Percentiles rank a stretch among this genome's conserved stretches.
These are phyloP conservation scores for Trematocara variabile DNA, from an alignment of 2,113 vertebrate genomes.

Conservation along the genomic window DNA sequence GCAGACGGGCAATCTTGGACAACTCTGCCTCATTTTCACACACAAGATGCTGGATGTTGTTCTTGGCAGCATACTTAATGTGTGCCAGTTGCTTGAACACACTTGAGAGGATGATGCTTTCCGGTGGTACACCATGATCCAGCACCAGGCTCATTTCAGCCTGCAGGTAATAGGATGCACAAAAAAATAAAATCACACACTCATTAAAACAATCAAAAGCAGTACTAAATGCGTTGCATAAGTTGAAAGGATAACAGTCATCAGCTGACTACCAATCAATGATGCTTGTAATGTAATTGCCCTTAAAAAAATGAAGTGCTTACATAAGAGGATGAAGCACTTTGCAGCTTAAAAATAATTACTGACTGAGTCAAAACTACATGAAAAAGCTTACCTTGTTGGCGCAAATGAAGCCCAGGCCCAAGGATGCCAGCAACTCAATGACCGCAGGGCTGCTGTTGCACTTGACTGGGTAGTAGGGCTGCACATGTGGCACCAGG, in stretches of 20 bases:
- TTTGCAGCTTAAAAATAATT: neutral
- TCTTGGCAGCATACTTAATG: constrained; percentile 91
- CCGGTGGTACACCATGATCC: constrained; percentile 86
- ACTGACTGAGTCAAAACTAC: neutral
- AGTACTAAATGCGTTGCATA: neutral
- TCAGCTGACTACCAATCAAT: constrained; percentile 19
- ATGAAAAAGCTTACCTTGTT: constrained; percentile 83
- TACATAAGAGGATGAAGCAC: constrained; percentile 22
- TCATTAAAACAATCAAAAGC: neutral
- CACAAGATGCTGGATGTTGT: constrained; percentile 86
- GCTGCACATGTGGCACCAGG: constrained; percentile 82
- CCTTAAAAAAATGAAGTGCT: neutral
- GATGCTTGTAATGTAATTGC: constrained; percentile 24
- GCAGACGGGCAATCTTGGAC: constrained; percentile 90
- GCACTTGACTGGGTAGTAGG: constrained; percentile 90
- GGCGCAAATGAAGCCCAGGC: constrained; percentile 90
- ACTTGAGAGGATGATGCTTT: constrained; percentile 90
- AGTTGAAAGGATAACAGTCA: neutral
- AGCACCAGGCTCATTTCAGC: constrained; percentile 88
- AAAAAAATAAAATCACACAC: neutral
- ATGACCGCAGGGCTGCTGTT: constrained; percentile 90
- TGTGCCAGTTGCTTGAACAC: constrained; percentile 95
- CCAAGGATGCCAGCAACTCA: constrained; percentile 89
- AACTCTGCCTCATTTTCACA: constrained; percentile 91
- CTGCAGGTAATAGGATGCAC: constrained; percentile 54